Evolutionary conservation across 2,888 invertebrate genomes (phyloP).

Genomic region (Polyommatus iphigenia): DNA sequence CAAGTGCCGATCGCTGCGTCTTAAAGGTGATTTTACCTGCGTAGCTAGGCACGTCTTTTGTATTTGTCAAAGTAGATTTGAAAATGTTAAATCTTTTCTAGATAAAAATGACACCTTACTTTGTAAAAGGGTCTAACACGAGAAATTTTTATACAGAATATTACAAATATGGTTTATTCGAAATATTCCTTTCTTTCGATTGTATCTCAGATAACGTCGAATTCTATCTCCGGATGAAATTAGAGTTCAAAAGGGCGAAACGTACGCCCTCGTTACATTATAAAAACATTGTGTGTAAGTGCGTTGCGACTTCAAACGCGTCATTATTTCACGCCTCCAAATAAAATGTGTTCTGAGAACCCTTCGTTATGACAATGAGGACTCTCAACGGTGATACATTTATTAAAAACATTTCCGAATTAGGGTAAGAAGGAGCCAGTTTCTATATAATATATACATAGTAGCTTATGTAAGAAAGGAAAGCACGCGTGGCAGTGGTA

Average conservation of each 20-base stretch:
- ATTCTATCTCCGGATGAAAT: constrained; percentile 1
- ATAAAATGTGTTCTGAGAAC: constrained; percentile 16
- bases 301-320: constrained; percentile 21
- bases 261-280: constrained; percentile 10
- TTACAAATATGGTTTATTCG: neutral
- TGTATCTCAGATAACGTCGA: neutral
- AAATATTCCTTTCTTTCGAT: neutral
- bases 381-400: constrained; percentile 6
- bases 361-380: constrained; percentile 25
- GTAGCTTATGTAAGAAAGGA: too few species aligned
- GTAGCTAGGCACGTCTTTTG: neutral
- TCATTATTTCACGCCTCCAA: constrained; percentile 21
- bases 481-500: too few species aligned
- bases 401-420: constrained; percentile 2
- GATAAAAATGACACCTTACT: neutral
- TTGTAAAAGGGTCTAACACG: neutral
- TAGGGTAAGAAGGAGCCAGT: neutral
- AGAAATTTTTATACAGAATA: neutral
- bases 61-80: neutral
- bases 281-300: constrained; percentile 11
- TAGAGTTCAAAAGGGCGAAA: constrained; percentile 2
- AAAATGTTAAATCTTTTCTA: neutral
- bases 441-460: neutral
- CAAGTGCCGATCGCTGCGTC: neutral
- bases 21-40: neutral